Evolutionary conservation across 2,113 vertebrate genomes (phyloP), one percentile per base, ranked within the genome.

Genomic region (Phalacrocorax brasilianus): DNA sequence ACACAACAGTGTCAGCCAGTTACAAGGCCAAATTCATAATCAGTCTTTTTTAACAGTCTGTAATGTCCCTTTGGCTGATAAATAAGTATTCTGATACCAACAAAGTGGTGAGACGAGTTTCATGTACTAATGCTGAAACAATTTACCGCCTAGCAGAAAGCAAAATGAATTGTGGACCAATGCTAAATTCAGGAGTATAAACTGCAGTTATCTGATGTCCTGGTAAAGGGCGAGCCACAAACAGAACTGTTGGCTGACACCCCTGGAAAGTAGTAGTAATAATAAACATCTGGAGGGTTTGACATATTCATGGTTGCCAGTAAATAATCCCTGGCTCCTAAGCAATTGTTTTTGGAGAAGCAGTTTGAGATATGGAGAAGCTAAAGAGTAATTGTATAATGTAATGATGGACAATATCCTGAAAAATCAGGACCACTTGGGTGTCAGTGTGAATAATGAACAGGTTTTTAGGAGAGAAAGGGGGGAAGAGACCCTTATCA

Each of bases 241-340:
- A 50, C 71, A 91, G 83, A 90, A 40, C 74, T 76, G 67, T 58
- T 97, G 91, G 94, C 95, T 85, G 77, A 89, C 80, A 89, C 58
- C 38, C 18, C 75, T 94, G 92, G 89, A 97, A 96, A 97, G 66
- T 42, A 92, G 58, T 42, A 79, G 53, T 95, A 91, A 92, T 81
- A 91, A 84, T 89, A 96, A 95, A 95, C 84, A 94, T 93, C 91
- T 97, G 97, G 73, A 96, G 85, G 71, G 32, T 74, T 92, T 91
- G 96, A 95, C 91, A 58, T 26, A 73, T 66, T 91, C 77, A 22
- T 73, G 50, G 35, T 67, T 96, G 92, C 84, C 94, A 95, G 89
- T 85, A 95, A 95, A 95, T 89, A 92, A 91, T 95, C 53, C 56
- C 70, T 97, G 91, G 53, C 73, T 89, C 65, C 1, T 8, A 62